Conservation (phyloP, 2,113 vertebrate species). For the Tylochromis polylepis region DNA sequence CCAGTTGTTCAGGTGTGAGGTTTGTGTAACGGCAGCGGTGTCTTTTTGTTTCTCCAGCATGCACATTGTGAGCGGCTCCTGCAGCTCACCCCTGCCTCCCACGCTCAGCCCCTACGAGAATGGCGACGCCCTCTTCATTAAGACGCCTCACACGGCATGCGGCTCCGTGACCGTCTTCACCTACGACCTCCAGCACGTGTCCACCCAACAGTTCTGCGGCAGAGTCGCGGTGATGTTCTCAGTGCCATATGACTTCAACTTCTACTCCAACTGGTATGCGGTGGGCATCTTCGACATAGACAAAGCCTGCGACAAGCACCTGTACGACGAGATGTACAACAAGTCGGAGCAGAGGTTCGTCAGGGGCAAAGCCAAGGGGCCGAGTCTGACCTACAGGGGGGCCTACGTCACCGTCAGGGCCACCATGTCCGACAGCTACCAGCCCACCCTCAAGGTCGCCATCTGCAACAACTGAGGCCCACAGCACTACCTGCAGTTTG, state of each 20-base stretch:
- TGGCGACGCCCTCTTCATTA: neutral
- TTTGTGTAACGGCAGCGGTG: neutral
- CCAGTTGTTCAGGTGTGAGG: neutral
- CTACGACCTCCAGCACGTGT: neutral
- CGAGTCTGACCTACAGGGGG: neutral
- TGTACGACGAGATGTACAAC: neutral
- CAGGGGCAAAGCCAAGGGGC: neutral
- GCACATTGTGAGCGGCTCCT: neutral
- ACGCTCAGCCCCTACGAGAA: neutral
- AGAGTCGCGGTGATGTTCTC: neutral
- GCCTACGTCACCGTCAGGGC: neutral
- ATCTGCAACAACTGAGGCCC: neutral
- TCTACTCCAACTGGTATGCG: neutral
- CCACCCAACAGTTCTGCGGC: neutral
- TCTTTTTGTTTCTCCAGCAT: neutral
- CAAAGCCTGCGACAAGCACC: neutral
- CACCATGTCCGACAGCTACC: neutral
- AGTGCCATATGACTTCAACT: neutral
- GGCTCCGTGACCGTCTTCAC: neutral
- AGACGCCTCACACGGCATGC: neutral
- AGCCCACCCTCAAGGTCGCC: neutral
- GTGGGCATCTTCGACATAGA: neutral
- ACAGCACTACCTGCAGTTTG: too few relatives aligned
- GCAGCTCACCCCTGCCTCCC: neutral
- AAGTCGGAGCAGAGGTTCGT: rapidly evolving